A percentile compares a stretch with the other conserved stretches of the same genome.
Conservation (phyloP, 2,888 invertebrate genomes). For the Epinotia demarniana region DNA sequence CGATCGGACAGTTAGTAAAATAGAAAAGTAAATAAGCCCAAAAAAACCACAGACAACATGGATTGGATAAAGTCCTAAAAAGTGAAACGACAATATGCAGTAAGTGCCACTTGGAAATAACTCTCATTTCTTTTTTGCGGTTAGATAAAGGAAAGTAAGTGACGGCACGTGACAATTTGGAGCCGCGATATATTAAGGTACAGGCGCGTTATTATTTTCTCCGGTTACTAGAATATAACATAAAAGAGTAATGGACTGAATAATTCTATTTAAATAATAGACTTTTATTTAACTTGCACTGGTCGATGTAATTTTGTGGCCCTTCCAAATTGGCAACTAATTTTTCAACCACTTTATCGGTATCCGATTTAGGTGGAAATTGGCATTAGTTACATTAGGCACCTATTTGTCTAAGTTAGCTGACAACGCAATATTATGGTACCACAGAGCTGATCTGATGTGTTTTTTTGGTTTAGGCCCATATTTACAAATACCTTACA, state of each 20-base stretch:
- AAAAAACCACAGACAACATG: neutral
- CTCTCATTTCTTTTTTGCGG: constrained; percentile 29
- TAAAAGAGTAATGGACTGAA: neutral
- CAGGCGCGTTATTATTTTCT: neutral
- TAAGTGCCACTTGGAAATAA: constrained; percentile 2
- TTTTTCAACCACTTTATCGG: no score
- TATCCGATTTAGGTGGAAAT: no score
- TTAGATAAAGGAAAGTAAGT: constrained; percentile 37
- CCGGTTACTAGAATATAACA: neutral
- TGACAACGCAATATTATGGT: no score
- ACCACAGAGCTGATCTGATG: no score
- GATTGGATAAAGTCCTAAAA: neutral
- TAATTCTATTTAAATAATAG: neutral
- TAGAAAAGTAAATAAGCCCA: neutral
- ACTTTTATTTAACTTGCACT: no score
- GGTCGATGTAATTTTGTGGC: no score
- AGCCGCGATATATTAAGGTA: neutral
- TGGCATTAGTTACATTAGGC: no score
- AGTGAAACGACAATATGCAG: constrained; percentile 3
- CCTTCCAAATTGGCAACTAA: no score
- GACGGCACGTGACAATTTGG: constrained; percentile 19
- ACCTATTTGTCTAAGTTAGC: no score
- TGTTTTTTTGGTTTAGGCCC: no score
- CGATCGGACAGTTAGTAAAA: neutral
- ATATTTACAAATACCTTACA: no score